These are phyloP conservation scores for Phalacrocorax pelagicus DNA, from an alignment of 2,113 vertebrate genomes.

Conservation along the genomic window DNA sequence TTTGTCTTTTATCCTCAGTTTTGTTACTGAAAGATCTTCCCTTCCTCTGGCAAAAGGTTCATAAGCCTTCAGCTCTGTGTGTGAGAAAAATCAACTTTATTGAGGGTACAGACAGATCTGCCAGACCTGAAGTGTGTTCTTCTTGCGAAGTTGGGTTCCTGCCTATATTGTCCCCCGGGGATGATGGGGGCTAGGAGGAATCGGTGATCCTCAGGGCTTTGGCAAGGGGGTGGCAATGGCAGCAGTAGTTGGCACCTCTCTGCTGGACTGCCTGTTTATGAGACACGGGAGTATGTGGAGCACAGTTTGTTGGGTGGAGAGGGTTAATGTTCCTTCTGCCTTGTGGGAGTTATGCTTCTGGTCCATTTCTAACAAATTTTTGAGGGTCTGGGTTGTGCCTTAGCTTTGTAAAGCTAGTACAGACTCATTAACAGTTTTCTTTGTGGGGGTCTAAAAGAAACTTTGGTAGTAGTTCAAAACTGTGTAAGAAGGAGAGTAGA, in stretches of 20 bases:
- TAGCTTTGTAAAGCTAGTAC: not conserved
- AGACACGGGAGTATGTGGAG: not conserved
- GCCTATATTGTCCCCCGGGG: too few species aligned
- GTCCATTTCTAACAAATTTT: not conserved
- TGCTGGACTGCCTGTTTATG: not conserved
- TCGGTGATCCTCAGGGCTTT: not conserved
- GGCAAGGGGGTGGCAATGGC: not conserved
- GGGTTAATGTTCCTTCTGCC: not conserved
- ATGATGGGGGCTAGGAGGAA: not conserved
- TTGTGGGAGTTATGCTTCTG: not conserved
- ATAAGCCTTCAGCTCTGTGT: not conserved
- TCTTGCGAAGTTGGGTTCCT: not conserved
- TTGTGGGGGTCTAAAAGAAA: not conserved
- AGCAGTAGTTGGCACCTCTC: not conserved
- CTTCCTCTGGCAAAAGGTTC: not conserved
- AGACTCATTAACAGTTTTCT: not conserved
- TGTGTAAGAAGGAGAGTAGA: not conserved
- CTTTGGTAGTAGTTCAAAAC: not conserved
- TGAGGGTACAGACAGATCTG: not conserved
- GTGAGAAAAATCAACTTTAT: not conserved
- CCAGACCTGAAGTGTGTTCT: not conserved
- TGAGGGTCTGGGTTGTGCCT: not conserved
- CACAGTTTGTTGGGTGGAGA: not conserved
- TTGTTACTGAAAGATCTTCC: not conserved
- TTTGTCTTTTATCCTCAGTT: not conserved